phyloP scores from a whole-genome alignment of 2,113 vertebrate genomes.

The Anser brachyrhynchus region DNA sequence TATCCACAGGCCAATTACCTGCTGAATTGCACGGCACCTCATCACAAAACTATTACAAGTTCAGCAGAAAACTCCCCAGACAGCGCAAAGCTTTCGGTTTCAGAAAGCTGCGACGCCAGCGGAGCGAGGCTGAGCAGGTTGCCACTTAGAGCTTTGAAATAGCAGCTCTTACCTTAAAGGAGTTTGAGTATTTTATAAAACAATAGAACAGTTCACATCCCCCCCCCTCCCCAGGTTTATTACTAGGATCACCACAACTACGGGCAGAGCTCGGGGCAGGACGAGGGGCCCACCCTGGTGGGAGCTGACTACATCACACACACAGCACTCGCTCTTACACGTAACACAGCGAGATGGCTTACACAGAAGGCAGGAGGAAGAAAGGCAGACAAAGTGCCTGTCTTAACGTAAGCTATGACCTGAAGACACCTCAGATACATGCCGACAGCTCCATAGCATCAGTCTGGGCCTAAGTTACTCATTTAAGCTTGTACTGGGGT shows the following conservation, averaged over 20 bases:
- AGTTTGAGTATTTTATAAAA: background rate
- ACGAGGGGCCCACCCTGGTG: background rate
- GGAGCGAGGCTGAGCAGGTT: background rate
- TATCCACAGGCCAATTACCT: constrained; percentile 5
- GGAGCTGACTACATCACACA: background rate
- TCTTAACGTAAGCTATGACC: background rate
- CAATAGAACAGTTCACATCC: background rate
- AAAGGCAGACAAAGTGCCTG: background rate
- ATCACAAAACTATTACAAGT: constrained; percentile 4
- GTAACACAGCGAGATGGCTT: background rate
- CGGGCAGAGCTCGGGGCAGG: background rate
- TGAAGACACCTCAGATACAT: background rate
- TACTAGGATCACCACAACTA: background rate
- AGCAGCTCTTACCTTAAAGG: background rate
- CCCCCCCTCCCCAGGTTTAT: background rate
- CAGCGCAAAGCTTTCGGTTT: background rate
- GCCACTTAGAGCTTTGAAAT: background rate
- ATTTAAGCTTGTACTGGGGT: background rate
- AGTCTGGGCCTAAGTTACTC: background rate
- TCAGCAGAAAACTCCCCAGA: background rate
- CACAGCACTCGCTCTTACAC: background rate
- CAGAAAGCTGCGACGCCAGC: background rate
- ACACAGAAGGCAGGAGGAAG: background rate
- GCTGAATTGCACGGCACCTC: background rate
- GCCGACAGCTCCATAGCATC: background rate